phyloP scores from a whole-genome alignment of 2,888 invertebrate genomes.

The Cryptophagus acutangulus region DNA sequence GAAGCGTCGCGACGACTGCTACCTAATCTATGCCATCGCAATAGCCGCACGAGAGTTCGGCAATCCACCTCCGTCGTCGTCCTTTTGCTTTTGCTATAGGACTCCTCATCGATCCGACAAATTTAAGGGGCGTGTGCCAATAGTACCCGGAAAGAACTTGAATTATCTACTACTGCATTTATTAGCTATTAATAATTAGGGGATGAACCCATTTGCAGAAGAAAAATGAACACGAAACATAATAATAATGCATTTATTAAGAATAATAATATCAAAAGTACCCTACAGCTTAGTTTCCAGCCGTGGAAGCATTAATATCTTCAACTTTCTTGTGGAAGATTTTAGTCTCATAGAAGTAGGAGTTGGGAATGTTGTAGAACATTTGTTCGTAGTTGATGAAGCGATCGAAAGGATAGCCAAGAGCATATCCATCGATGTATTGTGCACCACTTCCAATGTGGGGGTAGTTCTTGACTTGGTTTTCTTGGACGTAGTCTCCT shows the following conservation, averaged over 20 bases:
- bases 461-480: no score
- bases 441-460: no score
- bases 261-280: no score
- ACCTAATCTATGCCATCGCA: conserved; percentile 22
- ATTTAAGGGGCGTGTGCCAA: conserved; percentile 19
- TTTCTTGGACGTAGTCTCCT: no score
- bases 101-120: conserved; percentile 28
- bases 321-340: conserved; percentile 54
- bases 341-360: conserved; percentile 60
- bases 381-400: conserved; percentile 52
- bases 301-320: conserved; percentile 27
- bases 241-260: no score
- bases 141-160: no score
- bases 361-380: conserved; percentile 63
- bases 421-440: conserved; percentile 57
- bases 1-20: conserved; percentile 28
- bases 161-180: no score
- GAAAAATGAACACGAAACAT: no score
- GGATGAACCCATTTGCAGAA: no score
- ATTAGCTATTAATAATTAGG: no score
- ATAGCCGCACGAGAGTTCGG: conserved; percentile 24
- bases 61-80: conserved; percentile 24
- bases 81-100: no score
- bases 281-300: conserved; percentile 9
- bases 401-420: conserved; percentile 73